phyloP scores from a whole-genome alignment of 1,140 invertebrate genomes.

The Oryzaephilus surinamensis region DNA sequence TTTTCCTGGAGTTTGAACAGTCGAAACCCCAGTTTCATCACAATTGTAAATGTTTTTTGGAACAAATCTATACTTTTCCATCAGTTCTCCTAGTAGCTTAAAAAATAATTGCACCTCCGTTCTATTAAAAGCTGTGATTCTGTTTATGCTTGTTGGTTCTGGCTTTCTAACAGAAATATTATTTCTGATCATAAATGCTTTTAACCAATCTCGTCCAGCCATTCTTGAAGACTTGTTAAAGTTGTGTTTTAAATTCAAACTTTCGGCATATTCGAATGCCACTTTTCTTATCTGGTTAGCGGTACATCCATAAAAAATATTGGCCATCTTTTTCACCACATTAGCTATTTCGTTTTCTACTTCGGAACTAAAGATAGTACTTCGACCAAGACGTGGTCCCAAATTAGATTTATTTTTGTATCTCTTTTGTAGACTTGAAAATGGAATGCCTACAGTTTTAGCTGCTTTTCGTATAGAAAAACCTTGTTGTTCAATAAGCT shows the following conservation, averaged over 20 bases:
- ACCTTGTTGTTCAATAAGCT: conserved; percentile 23
- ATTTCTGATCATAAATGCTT: conserved; percentile 24
- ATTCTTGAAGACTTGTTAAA: neutral
- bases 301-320: no score
- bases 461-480: conserved; percentile 30
- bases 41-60: conserved; percentile 34
- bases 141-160: conserved; percentile 29
- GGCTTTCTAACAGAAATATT: conserved; percentile 22
- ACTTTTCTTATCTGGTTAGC: no score
- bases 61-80: conserved; percentile 30
- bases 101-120: conserved; percentile 32
- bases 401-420: no score
- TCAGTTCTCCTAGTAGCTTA: conserved; percentile 26
- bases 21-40: conserved; percentile 37
- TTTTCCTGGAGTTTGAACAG: conserved; percentile 36
- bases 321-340: no score
- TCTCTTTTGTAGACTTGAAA: no score
- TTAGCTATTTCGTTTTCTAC: conserved; percentile 21
- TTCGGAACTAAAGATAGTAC: conserved; percentile 18
- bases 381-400: no score
- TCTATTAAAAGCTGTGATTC: conserved; percentile 29
- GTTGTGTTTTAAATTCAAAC: no score
- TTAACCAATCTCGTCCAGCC: conserved; percentile 27
- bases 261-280: no score
- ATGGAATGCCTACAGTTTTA: conserved; percentile 14